Evolutionary conservation across 1,140 invertebrate genomes (phyloP).

Genomic region (Diachasmimorpha longicaudata): DNA sequence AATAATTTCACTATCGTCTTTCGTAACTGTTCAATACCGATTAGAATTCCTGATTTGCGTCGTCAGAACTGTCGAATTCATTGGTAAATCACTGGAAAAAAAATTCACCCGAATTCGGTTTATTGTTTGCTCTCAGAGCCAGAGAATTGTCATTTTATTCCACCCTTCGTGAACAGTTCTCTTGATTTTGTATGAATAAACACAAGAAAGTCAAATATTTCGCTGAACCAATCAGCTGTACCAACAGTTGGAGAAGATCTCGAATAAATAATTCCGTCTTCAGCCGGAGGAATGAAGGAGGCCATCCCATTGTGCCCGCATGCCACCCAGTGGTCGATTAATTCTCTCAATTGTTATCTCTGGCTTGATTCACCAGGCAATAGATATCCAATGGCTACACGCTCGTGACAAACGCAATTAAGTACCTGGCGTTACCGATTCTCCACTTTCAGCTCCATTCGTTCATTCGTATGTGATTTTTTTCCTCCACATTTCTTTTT

Average conservation of each 20-base stretch:
- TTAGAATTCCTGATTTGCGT: background rate
- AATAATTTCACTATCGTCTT: slow-evolving; percentile 34
- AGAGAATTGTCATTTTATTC: too few relatives aligned
- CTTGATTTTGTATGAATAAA: too few relatives aligned
- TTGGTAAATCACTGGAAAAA: too few relatives aligned
- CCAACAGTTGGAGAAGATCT: too few relatives aligned
- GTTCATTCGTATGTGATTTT: background rate
- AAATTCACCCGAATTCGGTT: too few relatives aligned
- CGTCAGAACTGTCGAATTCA: too few relatives aligned
- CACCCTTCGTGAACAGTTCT: too few relatives aligned
- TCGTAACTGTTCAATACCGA: background rate
- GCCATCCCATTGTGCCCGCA: slow-evolving; percentile 30
- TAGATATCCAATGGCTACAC: slow-evolving; percentile 19
- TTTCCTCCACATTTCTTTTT: background rate
- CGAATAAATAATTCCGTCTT: too few relatives aligned
- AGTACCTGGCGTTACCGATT: background rate
- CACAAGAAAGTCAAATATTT: too few relatives aligned
- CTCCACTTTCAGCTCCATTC: background rate
- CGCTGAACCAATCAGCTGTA: too few relatives aligned
- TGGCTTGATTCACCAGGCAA: background rate
- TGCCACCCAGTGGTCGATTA: slow-evolving; percentile 39
- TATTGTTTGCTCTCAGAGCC: too few relatives aligned
- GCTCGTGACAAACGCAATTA: slow-evolving; percentile 35
- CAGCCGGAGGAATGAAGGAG: background rate
- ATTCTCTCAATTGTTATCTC: slow-evolving; percentile 40